Conservation (phyloP, 2,797 vertebrate species). For the Scyliorhinus canicula region DNA sequence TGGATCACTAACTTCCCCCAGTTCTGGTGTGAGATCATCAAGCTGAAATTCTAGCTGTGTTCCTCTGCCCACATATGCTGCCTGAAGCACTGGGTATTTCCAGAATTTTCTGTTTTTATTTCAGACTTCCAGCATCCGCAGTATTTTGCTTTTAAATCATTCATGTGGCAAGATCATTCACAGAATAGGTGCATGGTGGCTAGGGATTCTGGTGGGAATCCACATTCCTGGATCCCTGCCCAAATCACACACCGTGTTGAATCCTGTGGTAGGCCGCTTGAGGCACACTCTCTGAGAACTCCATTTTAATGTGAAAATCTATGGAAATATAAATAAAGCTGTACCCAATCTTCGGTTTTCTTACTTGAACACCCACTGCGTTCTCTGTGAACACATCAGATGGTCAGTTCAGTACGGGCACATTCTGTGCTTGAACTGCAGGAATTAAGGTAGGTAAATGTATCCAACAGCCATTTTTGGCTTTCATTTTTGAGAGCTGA, state of each 20-base stretch:
- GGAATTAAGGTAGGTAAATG: not conserved
- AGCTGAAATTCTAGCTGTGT: not conserved
- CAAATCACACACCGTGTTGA: not conserved
- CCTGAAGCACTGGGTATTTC: not conserved
- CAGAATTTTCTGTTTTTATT: not conserved
- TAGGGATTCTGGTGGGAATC: not conserved
- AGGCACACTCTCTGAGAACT: not conserved
- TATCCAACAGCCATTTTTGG: not conserved
- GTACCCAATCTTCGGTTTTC: not conserved
- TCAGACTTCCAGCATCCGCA: not conserved
- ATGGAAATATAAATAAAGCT: not conserved
- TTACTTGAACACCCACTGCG: not conserved
- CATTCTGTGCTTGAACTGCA: not conserved
- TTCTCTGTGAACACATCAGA: not conserved
- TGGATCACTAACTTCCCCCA: not conserved
- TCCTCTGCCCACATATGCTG: not conserved
- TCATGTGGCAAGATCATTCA: not conserved
- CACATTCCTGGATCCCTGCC: not conserved
- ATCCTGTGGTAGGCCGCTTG: not conserved
- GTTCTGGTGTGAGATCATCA: not conserved
- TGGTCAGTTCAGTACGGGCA: not conserved
- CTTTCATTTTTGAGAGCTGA: not conserved
- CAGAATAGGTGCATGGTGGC: not conserved
- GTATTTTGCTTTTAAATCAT: not conserved
- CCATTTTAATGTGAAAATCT: not conserved